Percentiles rank a stretch among this genome's conserved stretches.
phyloP scores from a whole-genome alignment of 2,797 vertebrate species.

The Tapirus indicus region DNA sequence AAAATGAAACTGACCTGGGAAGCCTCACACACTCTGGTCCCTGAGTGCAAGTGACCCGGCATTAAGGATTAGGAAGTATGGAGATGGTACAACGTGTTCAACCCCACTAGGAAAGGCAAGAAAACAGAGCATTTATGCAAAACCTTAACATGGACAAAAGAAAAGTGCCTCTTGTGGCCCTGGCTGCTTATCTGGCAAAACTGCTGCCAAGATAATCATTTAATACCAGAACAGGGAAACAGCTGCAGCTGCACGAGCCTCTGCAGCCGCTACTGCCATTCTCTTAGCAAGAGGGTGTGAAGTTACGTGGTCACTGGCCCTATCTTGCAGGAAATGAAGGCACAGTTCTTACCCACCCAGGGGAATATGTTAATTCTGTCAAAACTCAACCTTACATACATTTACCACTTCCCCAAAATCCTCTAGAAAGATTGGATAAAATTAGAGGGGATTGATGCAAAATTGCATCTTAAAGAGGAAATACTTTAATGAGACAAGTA shows the following conservation, averaged over 20 bases:
- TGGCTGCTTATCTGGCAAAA: conserved; percentile 29
- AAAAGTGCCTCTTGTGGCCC: not conserved
- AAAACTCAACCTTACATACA: not conserved
- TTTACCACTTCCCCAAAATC: not conserved
- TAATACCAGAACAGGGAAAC: conserved; percentile 22
- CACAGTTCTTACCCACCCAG: not conserved
- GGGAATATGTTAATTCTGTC: not conserved
- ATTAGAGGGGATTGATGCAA: not conserved
- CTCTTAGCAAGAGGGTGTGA: not conserved
- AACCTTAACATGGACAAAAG: not conserved
- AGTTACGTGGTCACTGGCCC: not conserved
- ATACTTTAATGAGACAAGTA: not conserved
- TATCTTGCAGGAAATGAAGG: conserved; percentile 29
- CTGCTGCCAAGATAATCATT: not conserved
- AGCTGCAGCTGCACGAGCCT: not conserved
- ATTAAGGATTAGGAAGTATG: not conserved
- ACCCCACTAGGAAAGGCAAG: not conserved
- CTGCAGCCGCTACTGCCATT: not conserved
- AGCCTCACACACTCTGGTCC: not conserved
- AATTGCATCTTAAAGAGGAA: not conserved
- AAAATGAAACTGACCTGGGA: not conserved
- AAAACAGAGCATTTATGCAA: not conserved
- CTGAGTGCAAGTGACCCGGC: not conserved
- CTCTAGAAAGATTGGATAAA: not conserved
- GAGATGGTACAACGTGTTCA: not conserved